phyloP scores from a whole-genome alignment of 2,888 invertebrate genomes.

The Coleophora deauratella region DNA sequence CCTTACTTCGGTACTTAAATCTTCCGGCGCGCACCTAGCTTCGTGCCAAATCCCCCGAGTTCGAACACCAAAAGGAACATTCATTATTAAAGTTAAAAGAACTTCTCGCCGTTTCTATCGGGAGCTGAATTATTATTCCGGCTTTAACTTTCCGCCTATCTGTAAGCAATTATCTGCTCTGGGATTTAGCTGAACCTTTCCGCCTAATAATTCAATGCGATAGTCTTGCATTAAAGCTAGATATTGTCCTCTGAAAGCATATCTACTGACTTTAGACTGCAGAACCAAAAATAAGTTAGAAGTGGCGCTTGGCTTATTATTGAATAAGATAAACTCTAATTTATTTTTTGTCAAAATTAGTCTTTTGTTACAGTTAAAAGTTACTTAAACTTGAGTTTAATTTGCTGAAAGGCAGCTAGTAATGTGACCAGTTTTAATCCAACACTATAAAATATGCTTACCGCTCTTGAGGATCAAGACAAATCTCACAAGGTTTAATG shows the following conservation, averaged over 20 bases:
- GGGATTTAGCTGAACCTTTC: conserved; percentile 20
- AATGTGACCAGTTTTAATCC: no score
- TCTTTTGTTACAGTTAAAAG: no score
- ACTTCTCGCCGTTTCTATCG: conserved; percentile 19
- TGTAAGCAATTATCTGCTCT: conserved; percentile 26
- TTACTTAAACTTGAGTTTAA: no score
- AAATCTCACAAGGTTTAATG: no score
- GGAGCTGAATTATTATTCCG: conserved; percentile 24
- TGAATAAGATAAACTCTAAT: no score
- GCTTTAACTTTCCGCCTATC: conserved; percentile 26
- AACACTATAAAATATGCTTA: no score
- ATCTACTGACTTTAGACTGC: no score
- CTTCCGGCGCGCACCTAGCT: background rate
- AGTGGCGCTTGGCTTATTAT: no score
- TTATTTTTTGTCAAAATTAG: no score
- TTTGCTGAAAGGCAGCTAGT: no score
- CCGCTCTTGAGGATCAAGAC: no score
- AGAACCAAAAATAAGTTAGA: no score
- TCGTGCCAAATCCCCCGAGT: background rate
- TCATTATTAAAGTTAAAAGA: conserved; percentile 21
- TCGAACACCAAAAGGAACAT: conserved; percentile 11
- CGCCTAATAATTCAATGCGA: conserved; percentile 19
- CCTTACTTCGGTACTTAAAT: background rate
- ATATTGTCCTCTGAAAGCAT: conserved; percentile 2
- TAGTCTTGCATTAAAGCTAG: conserved; percentile 12